Conservation (phyloP, 2,797 vertebrate species). For the Xenopus petersii region DNA sequence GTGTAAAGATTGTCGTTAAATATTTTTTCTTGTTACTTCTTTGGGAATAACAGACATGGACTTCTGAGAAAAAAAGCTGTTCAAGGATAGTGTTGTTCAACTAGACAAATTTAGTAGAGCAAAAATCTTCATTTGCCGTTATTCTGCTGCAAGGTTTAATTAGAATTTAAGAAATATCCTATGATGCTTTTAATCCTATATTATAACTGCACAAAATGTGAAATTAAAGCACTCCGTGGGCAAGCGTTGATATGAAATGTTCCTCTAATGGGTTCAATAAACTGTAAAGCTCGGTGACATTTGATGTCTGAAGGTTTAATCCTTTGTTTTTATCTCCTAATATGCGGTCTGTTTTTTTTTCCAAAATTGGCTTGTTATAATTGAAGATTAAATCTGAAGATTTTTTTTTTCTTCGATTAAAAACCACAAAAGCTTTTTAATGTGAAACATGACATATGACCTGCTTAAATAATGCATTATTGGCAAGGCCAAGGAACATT, state of each 20-base stretch:
- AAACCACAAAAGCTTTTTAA: slow-evolving; percentile 18
- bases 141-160: background rate
- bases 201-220: too few species aligned
- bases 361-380: background rate
- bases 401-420: slow-evolving; percentile 13
- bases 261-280: too few species aligned
- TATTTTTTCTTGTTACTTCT: too few species aligned
- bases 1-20: too few species aligned
- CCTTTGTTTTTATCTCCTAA: background rate
- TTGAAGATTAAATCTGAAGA: background rate
- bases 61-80: too few species aligned
- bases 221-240: too few species aligned
- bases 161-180: background rate
- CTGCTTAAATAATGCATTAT: slow-evolving; percentile 16
- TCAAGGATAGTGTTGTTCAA: too few species aligned
- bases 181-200: background rate
- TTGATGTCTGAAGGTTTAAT: background rate
- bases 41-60: too few species aligned
- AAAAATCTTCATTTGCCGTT: background rate
- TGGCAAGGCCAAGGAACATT: slow-evolving; percentile 18
- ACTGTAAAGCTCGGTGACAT: slow-evolving; percentile 1
- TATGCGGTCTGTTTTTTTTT: background rate
- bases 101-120: too few species aligned
- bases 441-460: background rate
- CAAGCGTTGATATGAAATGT: background rate